Evolutionary conservation across 2,113 vertebrate species (phyloP).

Genomic region (Litocranius walleri): DNA sequence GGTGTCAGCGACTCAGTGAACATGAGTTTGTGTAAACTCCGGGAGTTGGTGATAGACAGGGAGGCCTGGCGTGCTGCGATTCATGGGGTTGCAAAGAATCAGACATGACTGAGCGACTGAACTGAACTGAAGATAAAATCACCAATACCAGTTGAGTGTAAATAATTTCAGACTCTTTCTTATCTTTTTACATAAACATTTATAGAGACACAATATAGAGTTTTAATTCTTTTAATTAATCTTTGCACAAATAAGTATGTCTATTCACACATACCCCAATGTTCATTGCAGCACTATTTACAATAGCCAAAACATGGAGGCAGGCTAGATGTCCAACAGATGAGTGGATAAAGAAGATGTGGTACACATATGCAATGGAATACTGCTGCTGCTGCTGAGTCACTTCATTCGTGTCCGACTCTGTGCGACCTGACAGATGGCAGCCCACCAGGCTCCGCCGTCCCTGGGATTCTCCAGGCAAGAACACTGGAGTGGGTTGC

Average conservation of each 20-base stretch:
- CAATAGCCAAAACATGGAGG: not conserved
- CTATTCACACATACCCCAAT: not conserved
- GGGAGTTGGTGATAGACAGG: no score
- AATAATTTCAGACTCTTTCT: not conserved
- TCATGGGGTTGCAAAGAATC: no score
- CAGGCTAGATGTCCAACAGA: not conserved
- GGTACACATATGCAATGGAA: not conserved
- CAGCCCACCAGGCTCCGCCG: no score
- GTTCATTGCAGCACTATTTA: not conserved
- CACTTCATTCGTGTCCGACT: no score
- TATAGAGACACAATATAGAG: not conserved
- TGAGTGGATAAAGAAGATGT: not conserved
- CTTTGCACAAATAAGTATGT: not conserved
- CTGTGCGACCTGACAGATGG: no score
- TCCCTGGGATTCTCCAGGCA: no score
- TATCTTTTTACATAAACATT: not conserved
- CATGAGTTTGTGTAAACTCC: no score
- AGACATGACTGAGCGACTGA: no score
- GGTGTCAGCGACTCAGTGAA: accelerated
- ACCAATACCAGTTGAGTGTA: not conserved
- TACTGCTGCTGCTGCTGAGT: not conserved
- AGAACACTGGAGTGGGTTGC: no score
- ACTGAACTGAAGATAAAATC: not conserved
- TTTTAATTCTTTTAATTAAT: not conserved
- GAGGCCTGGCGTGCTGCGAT: accelerated